phyloP scores from a whole-genome alignment of 2,113 vertebrate genomes.

The Canis aureus region DNA sequence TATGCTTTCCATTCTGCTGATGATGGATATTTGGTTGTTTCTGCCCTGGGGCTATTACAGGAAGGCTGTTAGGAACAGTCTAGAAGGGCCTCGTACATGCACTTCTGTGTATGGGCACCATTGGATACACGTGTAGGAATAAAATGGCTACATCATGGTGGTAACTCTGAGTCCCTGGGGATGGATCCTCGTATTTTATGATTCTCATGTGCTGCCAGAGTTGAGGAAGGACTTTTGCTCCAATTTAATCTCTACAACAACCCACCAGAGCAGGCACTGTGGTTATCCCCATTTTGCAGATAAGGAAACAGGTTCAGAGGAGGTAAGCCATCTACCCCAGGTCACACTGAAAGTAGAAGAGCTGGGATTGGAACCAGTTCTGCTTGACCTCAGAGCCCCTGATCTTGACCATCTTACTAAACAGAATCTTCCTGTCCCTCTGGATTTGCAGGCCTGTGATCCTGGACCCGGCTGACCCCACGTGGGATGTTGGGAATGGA shows the following conservation, averaged over 20 bases:
- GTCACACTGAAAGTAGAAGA: background rate
- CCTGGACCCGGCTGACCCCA: constrained; percentile 79
- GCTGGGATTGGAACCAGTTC: background rate
- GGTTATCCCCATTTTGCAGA: background rate
- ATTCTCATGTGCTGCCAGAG: background rate
- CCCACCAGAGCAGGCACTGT: background rate
- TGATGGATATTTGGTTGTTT: too few relatives aligned
- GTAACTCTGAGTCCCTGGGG: background rate
- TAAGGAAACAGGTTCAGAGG: background rate
- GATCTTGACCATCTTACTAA: background rate
- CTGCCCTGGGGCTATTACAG: background rate
- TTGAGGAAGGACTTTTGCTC: background rate
- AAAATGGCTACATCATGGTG: background rate
- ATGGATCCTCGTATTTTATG: background rate
- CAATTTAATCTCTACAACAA: background rate
- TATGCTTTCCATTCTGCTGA: background rate
- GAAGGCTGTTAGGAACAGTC: background rate
- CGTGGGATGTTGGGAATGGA: constrained; percentile 61
- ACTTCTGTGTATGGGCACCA: background rate
- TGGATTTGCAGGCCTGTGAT: constrained; percentile 73
- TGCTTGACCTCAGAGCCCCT: background rate
- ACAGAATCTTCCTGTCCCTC: background rate
- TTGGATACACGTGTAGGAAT: background rate
- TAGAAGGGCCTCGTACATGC: too few relatives aligned
- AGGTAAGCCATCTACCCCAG: background rate